Evolutionary conservation across 2,888 invertebrate genomes (phyloP).

Genomic region (Torymus tubicola): DNA sequence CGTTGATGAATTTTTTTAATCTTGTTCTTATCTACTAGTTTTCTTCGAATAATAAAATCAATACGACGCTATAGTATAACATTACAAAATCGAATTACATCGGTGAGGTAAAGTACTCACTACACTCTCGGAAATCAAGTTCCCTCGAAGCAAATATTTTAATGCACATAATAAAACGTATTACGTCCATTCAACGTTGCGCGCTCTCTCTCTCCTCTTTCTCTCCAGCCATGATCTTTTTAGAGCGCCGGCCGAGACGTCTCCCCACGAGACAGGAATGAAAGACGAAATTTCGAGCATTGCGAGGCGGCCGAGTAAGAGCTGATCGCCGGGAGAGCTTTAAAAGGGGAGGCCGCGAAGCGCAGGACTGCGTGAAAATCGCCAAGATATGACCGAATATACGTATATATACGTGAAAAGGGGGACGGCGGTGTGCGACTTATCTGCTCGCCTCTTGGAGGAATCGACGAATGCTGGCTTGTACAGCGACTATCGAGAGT

Average conservation of each 20-base stretch:
- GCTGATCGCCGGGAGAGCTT: slow-evolving; percentile 19
- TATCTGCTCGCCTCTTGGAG: slow-evolving; percentile 15
- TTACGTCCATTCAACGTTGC: not conserved
- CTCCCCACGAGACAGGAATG: not conserved
- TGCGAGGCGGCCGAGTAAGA: slow-evolving; percentile 18
- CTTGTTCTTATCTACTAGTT: no score
- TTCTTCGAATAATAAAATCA: no score
- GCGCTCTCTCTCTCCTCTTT: no score
- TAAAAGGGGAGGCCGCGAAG: slow-evolving; percentile 11
- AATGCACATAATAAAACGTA: slow-evolving; percentile 25
- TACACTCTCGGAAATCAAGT: no score
- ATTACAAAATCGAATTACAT: no score
- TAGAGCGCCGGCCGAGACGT: not conserved
- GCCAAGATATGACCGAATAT: slow-evolving; percentile 14
- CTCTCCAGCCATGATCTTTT: not conserved
- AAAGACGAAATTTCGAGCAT: slow-evolving; percentile 27
- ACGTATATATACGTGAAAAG: not conserved
- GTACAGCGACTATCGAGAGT: no score
- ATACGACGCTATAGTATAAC: no score
- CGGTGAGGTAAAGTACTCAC: not conserved
- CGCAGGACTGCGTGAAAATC: slow-evolving; percentile 51
- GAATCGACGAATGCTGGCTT: not conserved
- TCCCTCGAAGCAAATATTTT: not conserved
- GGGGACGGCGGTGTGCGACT: slow-evolving; percentile 9
- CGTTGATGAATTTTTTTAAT: no score